Evolutionary conservation across 1,140 invertebrate genomes (phyloP).

Genomic region (Lasioglossum albipes): DNA sequence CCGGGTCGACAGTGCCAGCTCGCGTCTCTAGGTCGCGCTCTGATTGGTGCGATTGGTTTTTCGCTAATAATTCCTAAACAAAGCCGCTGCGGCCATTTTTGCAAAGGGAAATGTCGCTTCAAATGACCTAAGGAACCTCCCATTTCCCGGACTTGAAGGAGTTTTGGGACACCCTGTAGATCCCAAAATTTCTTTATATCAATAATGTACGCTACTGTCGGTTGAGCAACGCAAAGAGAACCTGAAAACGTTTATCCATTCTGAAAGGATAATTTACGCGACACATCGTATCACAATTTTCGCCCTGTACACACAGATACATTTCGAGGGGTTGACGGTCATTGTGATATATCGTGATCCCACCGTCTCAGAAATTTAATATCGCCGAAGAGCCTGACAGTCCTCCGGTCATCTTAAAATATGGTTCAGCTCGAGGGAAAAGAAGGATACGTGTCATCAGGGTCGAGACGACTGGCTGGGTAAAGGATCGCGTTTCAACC

Average conservation of each 20-base stretch:
- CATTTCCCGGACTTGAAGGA: too few relatives aligned
- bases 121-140: too few relatives aligned
- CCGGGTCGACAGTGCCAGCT: too few relatives aligned
- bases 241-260: too few relatives aligned
- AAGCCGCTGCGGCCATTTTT: too few relatives aligned
- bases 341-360: background rate
- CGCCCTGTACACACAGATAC: background rate
- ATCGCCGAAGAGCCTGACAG: slow-evolving; percentile 34
- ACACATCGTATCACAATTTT: background rate
- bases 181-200: too few relatives aligned
- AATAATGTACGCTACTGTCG: too few relatives aligned
- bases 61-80: too few relatives aligned
- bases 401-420: slow-evolving; percentile 24
- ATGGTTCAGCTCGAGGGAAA: slow-evolving; percentile 17
- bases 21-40: too few relatives aligned
- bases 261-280: background rate
- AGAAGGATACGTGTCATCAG: slow-evolving; percentile 21
- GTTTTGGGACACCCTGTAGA: too few relatives aligned
- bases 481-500: slow-evolving; percentile 37
- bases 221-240: background rate
- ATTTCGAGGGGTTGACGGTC: background rate
- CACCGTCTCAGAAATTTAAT: slow-evolving; percentile 22
- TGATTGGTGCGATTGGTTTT: too few relatives aligned
- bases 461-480: background rate
- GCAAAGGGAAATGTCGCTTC: too few relatives aligned